Base-by-base conservation (phyloP, 2,888 invertebrate genomes). In the Omphaloscelis lunosa region DNA sequence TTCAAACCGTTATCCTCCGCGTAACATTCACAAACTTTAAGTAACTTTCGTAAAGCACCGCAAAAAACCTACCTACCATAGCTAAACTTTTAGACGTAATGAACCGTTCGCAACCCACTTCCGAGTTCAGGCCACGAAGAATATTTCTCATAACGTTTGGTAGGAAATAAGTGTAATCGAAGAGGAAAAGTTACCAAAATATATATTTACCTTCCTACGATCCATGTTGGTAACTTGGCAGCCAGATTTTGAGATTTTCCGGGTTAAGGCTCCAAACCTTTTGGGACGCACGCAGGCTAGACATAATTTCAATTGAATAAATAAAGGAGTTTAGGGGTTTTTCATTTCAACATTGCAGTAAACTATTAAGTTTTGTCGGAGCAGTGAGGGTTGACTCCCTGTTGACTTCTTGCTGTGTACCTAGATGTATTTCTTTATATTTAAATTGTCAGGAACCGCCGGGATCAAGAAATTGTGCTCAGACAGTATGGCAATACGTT, bases 171-270 rank as follows among this genome's bases (percentile, higher is more conserved):
- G 67, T 56, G n/a, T 68, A 61, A 63, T 58, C 23, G 63, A 51
- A 41, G 12, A 11, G 61, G 59, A 73, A 83, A 72, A 41, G 56
- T 74, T 72, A 59, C 61, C 51, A 56, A 66, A 76, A 72, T 62
- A 73, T 75, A 79, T 45, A 45, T 45, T 4, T 63, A 27, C 59
- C 62, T 63, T 61, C 70, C 53, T 77, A 83, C 56, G 70, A 72
- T 75, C 20, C 27, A 9, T 56, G 39, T 53, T 45, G 34, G 59
- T 65, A 81, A 65, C 61, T 61, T 71, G 6, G 48, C 27, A 62
- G 39, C 15, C 58, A 29, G 23, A 69, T 59, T 76, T 75, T 75
- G 45, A 27, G 63, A 79, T 67, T 82, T 63, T 81, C 56, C 68
- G 27, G 12, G 34, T 23, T n/a, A 34, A 48, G 34, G 39, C 23